Evolutionary conservation across 2,888 invertebrate genomes (phyloP).

Genomic region (Torymus texanus): DNA sequence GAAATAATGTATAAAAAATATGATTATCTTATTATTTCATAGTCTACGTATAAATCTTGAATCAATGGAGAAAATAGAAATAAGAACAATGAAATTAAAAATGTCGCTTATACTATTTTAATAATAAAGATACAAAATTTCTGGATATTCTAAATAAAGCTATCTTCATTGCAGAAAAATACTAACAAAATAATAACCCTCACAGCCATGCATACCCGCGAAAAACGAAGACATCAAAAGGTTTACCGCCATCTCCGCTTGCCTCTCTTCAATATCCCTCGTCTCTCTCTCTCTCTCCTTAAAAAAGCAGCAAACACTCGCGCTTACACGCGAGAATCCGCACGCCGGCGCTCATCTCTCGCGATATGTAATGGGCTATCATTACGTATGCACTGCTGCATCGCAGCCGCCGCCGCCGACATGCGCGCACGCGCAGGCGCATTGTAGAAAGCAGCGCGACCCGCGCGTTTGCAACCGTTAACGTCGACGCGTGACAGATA

Average conservation of each 20-base stretch:
- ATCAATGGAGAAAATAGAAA: conserved; percentile 14
- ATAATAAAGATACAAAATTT: too few species aligned
- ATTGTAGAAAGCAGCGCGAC: not conserved
- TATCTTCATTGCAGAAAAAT: too few species aligned
- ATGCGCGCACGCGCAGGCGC: conserved; percentile 6
- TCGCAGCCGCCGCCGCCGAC: conserved; percentile 1
- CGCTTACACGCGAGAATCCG: too few species aligned
- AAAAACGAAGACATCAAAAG: conserved; percentile 15
- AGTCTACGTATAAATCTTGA: conserved; percentile 8
- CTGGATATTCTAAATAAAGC: too few species aligned
- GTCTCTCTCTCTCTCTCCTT: too few species aligned
- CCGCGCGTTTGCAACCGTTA: conserved; percentile 32
- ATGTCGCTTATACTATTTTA: too few species aligned
- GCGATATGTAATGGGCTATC: conserved; percentile 36
- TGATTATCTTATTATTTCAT: conserved; percentile 19
- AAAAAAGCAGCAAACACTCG: not conserved
- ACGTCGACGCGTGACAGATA: conserved; percentile 48
- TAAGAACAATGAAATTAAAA: not conserved
- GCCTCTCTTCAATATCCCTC: too few species aligned
- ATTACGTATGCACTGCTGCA: conserved; percentile 5
- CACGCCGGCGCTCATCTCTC: not conserved
- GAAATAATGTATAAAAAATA: conserved; percentile 6
- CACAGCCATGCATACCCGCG: not conserved
- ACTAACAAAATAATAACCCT: too few species aligned
- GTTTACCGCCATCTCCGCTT: too few species aligned